These are phyloP conservation scores for Macrochelys suwanniensis DNA, from an alignment of 2,797 vertebrate species.

Conservation along the genomic window DNA sequence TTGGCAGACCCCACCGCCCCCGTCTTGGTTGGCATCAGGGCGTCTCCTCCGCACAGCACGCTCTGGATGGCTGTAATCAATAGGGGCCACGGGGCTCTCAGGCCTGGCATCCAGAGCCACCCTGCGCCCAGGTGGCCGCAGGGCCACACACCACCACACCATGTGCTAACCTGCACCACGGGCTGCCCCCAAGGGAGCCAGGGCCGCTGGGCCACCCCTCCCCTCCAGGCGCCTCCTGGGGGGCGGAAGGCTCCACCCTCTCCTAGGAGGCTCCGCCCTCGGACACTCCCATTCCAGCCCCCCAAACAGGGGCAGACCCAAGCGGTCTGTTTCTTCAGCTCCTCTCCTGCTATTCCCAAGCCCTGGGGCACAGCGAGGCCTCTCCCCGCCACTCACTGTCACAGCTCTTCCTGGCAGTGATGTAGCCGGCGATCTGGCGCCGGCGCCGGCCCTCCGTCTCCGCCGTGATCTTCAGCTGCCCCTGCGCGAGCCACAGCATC, in stretches of 20 bases:
- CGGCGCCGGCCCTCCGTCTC: conserved; percentile 83
- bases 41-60: conserved; percentile 92
- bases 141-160: not conserved
- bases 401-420: conserved; percentile 91
- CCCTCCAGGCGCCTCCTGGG: not conserved
- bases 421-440: conserved; percentile 87
- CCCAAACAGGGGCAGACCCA: not conserved
- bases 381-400: conserved; percentile 88
- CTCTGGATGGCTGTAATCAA: conserved; percentile 89
- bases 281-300: not conserved
- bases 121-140: not conserved
- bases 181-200: not conserved
- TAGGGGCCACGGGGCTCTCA: conserved; percentile 25
- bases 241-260: not conserved
- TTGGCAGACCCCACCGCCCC: conserved; percentile 93
- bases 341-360: not conserved
- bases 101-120: not conserved
- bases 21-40: conserved; percentile 89
- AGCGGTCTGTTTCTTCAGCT: not conserved
- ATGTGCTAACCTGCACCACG: not conserved
- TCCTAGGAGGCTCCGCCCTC: not conserved
- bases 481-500: conserved; percentile 92
- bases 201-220: not conserved
- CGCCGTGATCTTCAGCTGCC: conserved; percentile 90
- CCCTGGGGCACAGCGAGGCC: not conserved